Evolutionary conservation across 2,113 vertebrate species (phyloP), one percentile per base, ranked within the genome.

Genomic region (Halichoerus grypus): DNA sequence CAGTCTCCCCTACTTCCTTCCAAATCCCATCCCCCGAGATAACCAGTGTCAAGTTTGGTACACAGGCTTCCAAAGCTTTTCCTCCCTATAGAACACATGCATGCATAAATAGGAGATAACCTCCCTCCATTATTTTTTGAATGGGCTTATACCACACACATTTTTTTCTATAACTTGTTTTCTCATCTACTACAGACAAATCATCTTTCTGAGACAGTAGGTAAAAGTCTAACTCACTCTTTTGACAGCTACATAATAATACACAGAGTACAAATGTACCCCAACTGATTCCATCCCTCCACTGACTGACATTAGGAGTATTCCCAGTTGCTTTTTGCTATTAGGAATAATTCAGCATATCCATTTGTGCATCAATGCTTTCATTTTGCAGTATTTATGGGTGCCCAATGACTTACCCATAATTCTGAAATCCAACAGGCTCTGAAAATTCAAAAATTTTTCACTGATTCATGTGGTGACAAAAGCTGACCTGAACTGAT

Each of bases 381-480:
- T 96, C 77, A 76, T 42, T 85, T 76, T 51, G 21, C 14, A 77
- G 61, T 10, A 86, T 11, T 79, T 42, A 51, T 39, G 5, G 31
- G 5, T 74, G 16, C n/a, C 57, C 72, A 46, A 13, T 84, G 81
- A 19, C 71, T 67, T 67, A 91, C 14, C 53, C n/a, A 55, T 86
- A 94, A 67, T 71, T 93, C 72, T 95, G 87, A 97, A 96, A 94
- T 76, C 22, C 8, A 69, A 96, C 24, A 57, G 55, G 24, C 53
- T 65, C 86, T 72, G 31, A 88, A 89, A 88, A 88, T 7, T 53
- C 15, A 91, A 82, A 96, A 11, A 53, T 19, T 63, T 81, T 94
- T 93, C 36, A 65, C 1, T 69, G 65, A 93, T 55, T 86, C 71
- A 82, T 2, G 1, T 22, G 16, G 39, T 72, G 46, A n/a, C 61